These are phyloP conservation scores for Lacanobia oleracea DNA, from an alignment of 2,888 invertebrate species.

Conservation along the genomic window DNA sequence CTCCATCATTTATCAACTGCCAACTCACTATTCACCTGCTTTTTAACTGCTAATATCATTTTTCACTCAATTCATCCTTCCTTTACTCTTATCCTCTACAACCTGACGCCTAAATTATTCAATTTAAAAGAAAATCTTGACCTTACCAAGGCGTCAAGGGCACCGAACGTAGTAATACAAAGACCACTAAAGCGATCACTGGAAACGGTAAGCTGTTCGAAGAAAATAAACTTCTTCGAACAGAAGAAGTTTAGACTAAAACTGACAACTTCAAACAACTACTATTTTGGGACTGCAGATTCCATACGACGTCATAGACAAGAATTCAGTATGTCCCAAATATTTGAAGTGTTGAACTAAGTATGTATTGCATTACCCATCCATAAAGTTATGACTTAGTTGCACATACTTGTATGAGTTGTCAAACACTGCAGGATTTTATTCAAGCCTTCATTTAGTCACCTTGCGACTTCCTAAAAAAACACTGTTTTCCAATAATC, in stretches of 20 bases:
- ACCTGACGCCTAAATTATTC: not conserved
- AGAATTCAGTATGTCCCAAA: slow-evolving; percentile 5
- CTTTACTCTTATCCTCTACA: not conserved
- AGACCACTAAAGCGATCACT: slow-evolving; percentile 25
- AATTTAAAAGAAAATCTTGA: slow-evolving; percentile 38
- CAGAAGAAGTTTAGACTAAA: slow-evolving; percentile 1
- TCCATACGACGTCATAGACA: not conserved
- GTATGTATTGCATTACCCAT: not conserved
- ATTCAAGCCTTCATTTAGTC: not conserved
- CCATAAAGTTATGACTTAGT: not conserved
- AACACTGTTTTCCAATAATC: not conserved
- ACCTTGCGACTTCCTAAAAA: not conserved
- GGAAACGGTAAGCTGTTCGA: slow-evolving; percentile 27
- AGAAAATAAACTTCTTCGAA: too few relatives aligned
- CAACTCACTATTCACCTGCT: not conserved
- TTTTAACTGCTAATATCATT: not conserved
- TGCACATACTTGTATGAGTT: not conserved
- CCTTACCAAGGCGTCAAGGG: slow-evolving; percentile 43
- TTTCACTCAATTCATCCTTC: not conserved
- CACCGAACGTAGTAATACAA: slow-evolving; percentile 23
- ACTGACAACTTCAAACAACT: slow-evolving; percentile 7
- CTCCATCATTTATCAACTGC: not conserved
- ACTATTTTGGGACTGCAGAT: slow-evolving; percentile 8
- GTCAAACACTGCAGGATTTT: not conserved
- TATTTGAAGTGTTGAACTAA: slow-evolving; percentile 6